These are phyloP conservation scores for Daubentonia madagascariensis DNA, from an alignment of 2,113 vertebrate genomes.

Conservation along the genomic window DNA sequence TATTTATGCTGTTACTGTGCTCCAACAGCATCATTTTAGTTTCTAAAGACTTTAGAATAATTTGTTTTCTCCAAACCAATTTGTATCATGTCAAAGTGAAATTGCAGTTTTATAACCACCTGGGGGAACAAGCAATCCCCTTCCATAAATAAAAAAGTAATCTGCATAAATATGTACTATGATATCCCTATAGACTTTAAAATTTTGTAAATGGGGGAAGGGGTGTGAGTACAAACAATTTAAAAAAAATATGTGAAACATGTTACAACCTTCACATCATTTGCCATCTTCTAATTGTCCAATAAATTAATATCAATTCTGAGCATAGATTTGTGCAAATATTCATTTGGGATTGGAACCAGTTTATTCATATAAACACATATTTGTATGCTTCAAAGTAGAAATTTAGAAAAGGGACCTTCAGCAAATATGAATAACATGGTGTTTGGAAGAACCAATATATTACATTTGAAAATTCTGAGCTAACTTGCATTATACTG, in stretches of 20 bases:
- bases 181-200: slow-evolving; percentile 70
- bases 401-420: neutral
- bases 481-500: neutral
- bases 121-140: slow-evolving; percentile 74
- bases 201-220: slow-evolving; percentile 49
- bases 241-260: slow-evolving; percentile 36
- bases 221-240: slow-evolving; percentile 4
- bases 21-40: slow-evolving; percentile 60
- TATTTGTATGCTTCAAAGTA: neutral
- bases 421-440: neutral
- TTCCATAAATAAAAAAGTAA: slow-evolving; percentile 82
- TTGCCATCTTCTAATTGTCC: slow-evolving; percentile 42
- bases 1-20: slow-evolving; percentile 54
- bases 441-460: neutral
- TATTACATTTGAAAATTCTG: neutral
- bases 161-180: slow-evolving; percentile 81
- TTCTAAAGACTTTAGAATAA: slow-evolving; percentile 81
- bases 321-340: neutral
- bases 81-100: slow-evolving; percentile 83
- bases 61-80: slow-evolving; percentile 86
- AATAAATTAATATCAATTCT: slow-evolving; percentile 16
- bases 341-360: neutral
- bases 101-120: slow-evolving; percentile 80
- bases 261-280: slow-evolving; percentile 8
- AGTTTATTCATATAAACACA: neutral